Conservation (phyloP, 1,140 invertebrate species). For the Whitmania pigra region DNA sequence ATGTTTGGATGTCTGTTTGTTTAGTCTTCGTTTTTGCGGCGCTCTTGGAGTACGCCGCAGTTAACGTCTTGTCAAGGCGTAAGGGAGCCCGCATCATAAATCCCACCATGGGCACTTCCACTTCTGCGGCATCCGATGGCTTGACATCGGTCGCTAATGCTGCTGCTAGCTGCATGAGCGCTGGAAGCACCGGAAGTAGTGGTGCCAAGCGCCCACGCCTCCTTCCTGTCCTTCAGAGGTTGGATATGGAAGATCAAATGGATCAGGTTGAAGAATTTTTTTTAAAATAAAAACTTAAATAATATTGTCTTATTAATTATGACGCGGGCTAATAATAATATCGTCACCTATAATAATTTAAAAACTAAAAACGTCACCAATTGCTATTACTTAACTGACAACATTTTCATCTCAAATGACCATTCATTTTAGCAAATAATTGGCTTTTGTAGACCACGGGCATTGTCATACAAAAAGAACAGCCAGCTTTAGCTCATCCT, state of each 20-base stretch:
- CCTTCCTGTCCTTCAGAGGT: slow-evolving; percentile 16
- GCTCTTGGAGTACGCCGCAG: slow-evolving; percentile 66
- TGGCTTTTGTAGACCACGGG: slow-evolving; percentile 11
- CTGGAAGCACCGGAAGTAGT: background rate
- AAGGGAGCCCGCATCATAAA: slow-evolving; percentile 19
- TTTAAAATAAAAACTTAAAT: too few relatives aligned
- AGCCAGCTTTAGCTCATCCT: slow-evolving; percentile 11
- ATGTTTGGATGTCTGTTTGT: slow-evolving; percentile 72
- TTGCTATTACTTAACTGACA: too few relatives aligned
- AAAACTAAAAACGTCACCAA: too few relatives aligned
- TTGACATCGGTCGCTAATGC: background rate
- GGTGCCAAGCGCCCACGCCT: slow-evolving; percentile 9
- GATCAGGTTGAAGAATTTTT: slow-evolving; percentile 8
- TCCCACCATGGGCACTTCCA: slow-evolving; percentile 7
- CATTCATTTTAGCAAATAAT: background rate
- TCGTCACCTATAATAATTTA: too few relatives aligned
- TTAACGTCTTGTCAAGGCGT: slow-evolving; percentile 36
- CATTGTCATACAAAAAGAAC: slow-evolving; percentile 17
- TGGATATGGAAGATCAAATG: slow-evolving; percentile 19
- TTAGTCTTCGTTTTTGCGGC: slow-evolving; percentile 71
- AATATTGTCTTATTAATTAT: too few relatives aligned
- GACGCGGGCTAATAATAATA: too few relatives aligned
- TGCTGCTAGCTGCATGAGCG: slow-evolving; percentile 6
- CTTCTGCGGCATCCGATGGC: background rate
- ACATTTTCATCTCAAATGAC: too few relatives aligned